Base-by-base conservation (phyloP, 2,888 invertebrate species). In the Scrobipalpa costella region DNA sequence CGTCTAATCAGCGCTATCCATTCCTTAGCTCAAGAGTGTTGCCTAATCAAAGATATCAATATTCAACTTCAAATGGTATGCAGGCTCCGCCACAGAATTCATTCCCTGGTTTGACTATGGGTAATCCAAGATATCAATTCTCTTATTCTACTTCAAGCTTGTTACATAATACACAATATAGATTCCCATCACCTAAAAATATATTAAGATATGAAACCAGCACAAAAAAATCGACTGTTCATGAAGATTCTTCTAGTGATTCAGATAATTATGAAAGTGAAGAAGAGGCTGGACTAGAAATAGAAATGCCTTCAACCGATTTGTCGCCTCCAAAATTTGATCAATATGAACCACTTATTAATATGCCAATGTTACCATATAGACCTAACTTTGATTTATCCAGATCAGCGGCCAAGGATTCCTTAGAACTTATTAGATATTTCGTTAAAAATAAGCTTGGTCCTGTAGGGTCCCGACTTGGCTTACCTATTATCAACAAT, bases 221-320 rank as follows among this genome's bases (percentile, higher is more conserved):
- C 11, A 8, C 38, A 38, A 44, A 44, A 44, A n/a, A 44, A 44
- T 44, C 44, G 13, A 2, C 6, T 1, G n/a, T 6, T 1, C 13
- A 44, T 6, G 44, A 44, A n/a, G n/a, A 44, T 13, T 44, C 44
- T 11, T n/a, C 44, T 3, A 44, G 44, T n/a, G 44, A n/a, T 15
- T 44, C 44, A n/a, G n/a, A 44, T 6, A 44, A 44, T 44, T 44
- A 44, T n/a, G 44, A 44, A 44, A 44, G 44, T 15, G n/a, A 15
- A n/a, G 44, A 44, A n/a, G 44, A 44, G n/a, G n/a, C 13, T 3
- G 44, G 44, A n/a, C 11, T 44, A 6, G 44, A n/a, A n/a, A 44
- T 44, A n/a, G 44, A 44, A 44, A 15, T 44, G 44, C 44, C 44
- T 44, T 44, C 44, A 44, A 44, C 44, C 6, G n/a, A n/a, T 44